A percentile compares a stretch with the other conserved stretches of the same genome.
phyloP scores from a whole-genome alignment of 1,140 invertebrate species.

The Goniozus legneri region DNA sequence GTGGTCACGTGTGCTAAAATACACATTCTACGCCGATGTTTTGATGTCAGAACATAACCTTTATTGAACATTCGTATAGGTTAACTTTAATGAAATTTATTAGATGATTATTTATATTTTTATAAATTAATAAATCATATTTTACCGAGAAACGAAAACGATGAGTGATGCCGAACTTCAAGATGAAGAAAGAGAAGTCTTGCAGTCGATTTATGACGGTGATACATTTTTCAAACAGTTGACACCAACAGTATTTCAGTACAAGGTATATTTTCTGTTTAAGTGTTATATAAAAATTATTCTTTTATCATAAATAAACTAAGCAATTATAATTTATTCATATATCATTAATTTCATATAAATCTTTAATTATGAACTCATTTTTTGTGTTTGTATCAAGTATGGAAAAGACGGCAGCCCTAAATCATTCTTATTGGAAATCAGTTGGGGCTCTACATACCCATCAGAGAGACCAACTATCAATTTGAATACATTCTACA shows the following conservation, averaged over 20 bases:
- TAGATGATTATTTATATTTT: too few species aligned
- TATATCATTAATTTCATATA: slow-evolving; percentile 6
- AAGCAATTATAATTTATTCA: slow-evolving; percentile 3
- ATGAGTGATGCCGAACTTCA: slow-evolving; percentile 68
- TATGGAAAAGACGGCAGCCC: slow-evolving; percentile 76
- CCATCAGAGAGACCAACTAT: slow-evolving; percentile 77
- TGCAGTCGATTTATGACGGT: slow-evolving; percentile 91
- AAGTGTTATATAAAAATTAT: slow-evolving; percentile 1
- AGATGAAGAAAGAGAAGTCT: slow-evolving; percentile 85
- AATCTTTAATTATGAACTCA: too few species aligned
- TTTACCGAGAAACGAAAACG: slow-evolving; percentile 15
- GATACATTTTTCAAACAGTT: slow-evolving; percentile 83
- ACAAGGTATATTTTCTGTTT: slow-evolving; percentile 67
- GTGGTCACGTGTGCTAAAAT: too few species aligned
- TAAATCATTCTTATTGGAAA: slow-evolving; percentile 84
- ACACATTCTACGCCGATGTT: too few species aligned
- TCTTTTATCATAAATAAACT: too few species aligned
- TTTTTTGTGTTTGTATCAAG: slow-evolving; percentile 59
- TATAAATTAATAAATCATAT: too few species aligned
- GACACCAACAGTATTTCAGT: slow-evolving; percentile 76
- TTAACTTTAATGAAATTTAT: too few species aligned
- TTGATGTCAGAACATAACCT: too few species aligned
- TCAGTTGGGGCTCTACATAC: slow-evolving; percentile 82
- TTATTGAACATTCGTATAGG: too few species aligned
- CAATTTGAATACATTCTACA: slow-evolving; percentile 91